Conservation (phyloP, 2,888 invertebrate genomes). For the Nesidiocoris tenuis region DNA sequence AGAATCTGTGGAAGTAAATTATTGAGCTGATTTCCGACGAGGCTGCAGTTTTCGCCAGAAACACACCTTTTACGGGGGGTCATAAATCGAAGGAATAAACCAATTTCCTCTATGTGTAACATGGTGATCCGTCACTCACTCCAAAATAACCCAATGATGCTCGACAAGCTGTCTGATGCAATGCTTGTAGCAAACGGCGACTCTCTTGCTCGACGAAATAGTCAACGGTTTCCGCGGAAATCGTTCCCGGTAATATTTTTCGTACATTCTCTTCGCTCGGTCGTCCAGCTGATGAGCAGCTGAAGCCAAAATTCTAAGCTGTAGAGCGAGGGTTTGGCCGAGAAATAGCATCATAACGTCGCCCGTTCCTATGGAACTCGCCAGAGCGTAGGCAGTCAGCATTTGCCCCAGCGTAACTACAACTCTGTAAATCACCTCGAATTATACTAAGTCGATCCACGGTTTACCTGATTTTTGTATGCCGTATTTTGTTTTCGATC, state of each 20-base stretch:
- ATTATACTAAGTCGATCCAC: background rate
- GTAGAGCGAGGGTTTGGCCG: conserved; percentile 21
- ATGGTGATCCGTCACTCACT: background rate
- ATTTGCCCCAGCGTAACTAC: conserved; percentile 9
- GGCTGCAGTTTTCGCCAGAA: too few species aligned
- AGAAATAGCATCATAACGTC: conserved; percentile 25
- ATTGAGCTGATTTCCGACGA: background rate
- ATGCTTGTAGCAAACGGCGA: background rate
- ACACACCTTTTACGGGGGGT: too few species aligned
- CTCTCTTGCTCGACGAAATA: background rate
- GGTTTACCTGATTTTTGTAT: too few species aligned
- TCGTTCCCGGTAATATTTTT: background rate
- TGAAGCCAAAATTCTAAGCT: conserved; percentile 2
- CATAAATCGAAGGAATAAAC: too few species aligned
- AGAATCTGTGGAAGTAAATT: conserved; percentile 10
- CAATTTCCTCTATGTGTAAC: background rate
- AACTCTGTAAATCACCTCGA: background rate
- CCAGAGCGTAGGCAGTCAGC: background rate
- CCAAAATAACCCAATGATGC: conserved; percentile 19
- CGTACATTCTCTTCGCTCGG: background rate
- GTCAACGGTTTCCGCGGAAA: background rate
- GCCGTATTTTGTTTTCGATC: too few species aligned
- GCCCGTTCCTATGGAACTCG: background rate
- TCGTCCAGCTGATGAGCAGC: conserved; percentile 5
- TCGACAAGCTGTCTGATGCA: conserved; percentile 21